These are phyloP conservation scores for Ibidorhyncha struthersii DNA, from an alignment of 2,113 vertebrate species.

Conservation along the genomic window DNA sequence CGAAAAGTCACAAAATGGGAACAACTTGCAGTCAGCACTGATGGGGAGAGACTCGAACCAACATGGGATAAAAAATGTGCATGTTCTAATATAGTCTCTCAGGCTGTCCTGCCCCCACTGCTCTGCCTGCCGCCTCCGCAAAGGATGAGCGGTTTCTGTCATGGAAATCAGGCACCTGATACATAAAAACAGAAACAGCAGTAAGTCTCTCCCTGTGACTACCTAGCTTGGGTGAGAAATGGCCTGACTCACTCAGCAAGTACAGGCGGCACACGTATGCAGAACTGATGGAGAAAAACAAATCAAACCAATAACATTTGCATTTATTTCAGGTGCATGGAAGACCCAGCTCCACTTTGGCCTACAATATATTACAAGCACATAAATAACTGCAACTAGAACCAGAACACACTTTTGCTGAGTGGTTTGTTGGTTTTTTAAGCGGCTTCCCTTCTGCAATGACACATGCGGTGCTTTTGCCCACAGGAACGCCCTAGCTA, in stretches of 20 bases:
- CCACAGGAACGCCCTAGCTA: neutral
- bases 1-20: neutral
- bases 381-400: neutral
- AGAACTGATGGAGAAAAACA: neutral
- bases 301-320: neutral
- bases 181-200: slow-evolving; percentile 3
- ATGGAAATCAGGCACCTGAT: neutral
- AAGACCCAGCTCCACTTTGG: neutral
- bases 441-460: neutral
- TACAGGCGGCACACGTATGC: fast-evolving
- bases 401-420: neutral
- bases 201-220: neutral
- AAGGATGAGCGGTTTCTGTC: neutral
- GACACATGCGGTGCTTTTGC: neutral
- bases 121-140: neutral
- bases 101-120: neutral
- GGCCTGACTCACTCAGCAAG: neutral
- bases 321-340: neutral
- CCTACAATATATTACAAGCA: neutral
- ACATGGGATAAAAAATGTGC: neutral
- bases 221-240: neutral
- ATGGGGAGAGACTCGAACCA: neutral
- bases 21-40: neutral
- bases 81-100: neutral
- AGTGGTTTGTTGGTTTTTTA: neutral